Conservation (phyloP, 2,888 invertebrate species). For the Trachelus tabidus region DNA sequence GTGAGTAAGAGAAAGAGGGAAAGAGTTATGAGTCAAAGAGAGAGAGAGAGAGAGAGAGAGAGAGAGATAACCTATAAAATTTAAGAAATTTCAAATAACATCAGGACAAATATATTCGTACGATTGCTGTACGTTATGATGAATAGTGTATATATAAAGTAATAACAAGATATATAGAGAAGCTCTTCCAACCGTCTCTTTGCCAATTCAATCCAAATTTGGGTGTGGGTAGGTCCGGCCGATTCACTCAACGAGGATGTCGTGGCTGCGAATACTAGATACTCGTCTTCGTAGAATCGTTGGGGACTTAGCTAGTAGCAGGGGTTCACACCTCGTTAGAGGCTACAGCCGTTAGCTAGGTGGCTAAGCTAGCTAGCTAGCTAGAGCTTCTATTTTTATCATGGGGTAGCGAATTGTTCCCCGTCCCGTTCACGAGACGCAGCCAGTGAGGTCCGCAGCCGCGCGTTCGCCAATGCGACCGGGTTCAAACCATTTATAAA, state of each 20-base stretch:
- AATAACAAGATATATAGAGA: neutral
- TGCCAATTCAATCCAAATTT: neutral
- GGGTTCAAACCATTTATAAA: slow-evolving; percentile 61
- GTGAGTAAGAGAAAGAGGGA: neutral
- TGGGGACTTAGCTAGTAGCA: neutral
- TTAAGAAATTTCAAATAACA: neutral
- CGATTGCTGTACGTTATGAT: neutral
- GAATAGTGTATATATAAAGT: neutral
- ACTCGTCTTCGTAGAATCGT: neutral
- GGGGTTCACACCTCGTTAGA: neutral
- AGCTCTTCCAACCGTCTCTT: neutral
- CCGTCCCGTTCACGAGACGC: slow-evolving; percentile 47
- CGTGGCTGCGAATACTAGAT: neutral
- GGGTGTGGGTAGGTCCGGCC: neutral
- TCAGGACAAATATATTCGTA: neutral
- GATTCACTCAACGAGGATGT: neutral
- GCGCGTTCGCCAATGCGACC: slow-evolving; percentile 57
- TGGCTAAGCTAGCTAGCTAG: slow-evolving; percentile 58
- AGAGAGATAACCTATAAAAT: neutral
- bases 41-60: neutral
- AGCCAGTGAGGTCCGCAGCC: slow-evolving; percentile 36
- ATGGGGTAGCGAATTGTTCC: slow-evolving; percentile 64
- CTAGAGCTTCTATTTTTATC: slow-evolving; percentile 64
- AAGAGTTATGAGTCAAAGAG: neutral
- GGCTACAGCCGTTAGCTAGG: slow-evolving; percentile 24